phyloP scores from a whole-genome alignment of 2,113 vertebrate genomes.

The Butorides virescens region DNA sequence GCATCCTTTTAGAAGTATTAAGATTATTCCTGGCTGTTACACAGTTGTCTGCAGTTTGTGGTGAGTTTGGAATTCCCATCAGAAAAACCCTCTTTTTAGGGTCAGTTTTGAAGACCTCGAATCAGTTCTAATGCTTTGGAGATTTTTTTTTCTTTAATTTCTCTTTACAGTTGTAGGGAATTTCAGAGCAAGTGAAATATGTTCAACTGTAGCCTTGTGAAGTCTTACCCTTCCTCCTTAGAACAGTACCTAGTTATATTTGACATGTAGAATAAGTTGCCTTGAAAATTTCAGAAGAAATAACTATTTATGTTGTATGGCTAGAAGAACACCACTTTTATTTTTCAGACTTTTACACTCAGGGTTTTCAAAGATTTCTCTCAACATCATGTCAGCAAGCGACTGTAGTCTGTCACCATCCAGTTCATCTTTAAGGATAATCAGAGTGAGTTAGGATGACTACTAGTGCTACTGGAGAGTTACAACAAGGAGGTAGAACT shows the following conservation, averaged over 20 bases:
- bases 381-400: background rate
- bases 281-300: background rate
- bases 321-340: background rate
- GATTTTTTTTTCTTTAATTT: background rate
- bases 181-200: background rate
- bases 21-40: background rate
- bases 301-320: background rate
- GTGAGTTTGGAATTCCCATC: background rate
- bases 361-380: background rate
- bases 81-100: background rate
- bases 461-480: background rate
- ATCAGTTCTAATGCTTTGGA: background rate
- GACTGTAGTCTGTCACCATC: background rate
- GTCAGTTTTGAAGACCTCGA: background rate
- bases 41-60: background rate
- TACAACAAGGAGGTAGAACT: background rate
- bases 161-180: background rate
- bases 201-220: background rate
- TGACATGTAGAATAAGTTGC: background rate
- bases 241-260: background rate
- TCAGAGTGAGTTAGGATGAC: background rate
- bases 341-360: background rate
- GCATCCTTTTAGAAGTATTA: background rate
- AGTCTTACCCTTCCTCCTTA: background rate
- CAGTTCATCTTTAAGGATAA: background rate